Evolutionary conservation across 2,888 invertebrate genomes (phyloP), one percentile per base, ranked within the genome.

Genomic region (Xiphydria camelus): DNA sequence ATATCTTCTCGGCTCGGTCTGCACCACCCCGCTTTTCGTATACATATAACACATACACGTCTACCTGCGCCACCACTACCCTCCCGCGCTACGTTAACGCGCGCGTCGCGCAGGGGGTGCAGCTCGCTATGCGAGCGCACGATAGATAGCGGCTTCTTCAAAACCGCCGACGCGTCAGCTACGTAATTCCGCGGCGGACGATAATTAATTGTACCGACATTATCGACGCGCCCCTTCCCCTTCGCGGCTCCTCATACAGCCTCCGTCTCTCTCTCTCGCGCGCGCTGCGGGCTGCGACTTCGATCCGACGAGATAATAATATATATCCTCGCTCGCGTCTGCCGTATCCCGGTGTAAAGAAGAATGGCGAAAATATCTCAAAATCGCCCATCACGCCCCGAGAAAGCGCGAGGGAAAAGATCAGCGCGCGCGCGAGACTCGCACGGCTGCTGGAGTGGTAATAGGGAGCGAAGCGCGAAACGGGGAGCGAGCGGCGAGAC

Each of bases 181-280:
- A n/a, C n/a, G n/a, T n/a, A n/a, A n/a, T n/a, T n/a, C n/a, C n/a
- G n/a, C n/a, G n/a, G n/a, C n/a, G n/a, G n/a, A n/a, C 36, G 47
- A 52, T 59, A 62, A 64, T 64, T 66, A 59, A 66, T 67, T 61
- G 61, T 59, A 57, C 49, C 41, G 52, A 59, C 56, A 38, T 59
- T 60, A 62, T 65, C 59, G 55, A 48, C 46, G 45, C 43, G 25
- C 38, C 33, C 38, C 42, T 15, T 12, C 43, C 20, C 20, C 40
- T 36, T 14, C 40, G 29, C 5, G 43, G 26, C 32, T 42, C 37
- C 37, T 35, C 17, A 33, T 33, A 25, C 34, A 49, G 47, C 50
- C 43, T 53, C 47, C 44, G 23, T 45, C 41, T 47, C 36, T 23
- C 45, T 45, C 33, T 45, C 29, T 29, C 6, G n/a, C 23, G 34